phyloP scores from a whole-genome alignment of 2,797 vertebrate species.

The Nyctibius grandis region DNA sequence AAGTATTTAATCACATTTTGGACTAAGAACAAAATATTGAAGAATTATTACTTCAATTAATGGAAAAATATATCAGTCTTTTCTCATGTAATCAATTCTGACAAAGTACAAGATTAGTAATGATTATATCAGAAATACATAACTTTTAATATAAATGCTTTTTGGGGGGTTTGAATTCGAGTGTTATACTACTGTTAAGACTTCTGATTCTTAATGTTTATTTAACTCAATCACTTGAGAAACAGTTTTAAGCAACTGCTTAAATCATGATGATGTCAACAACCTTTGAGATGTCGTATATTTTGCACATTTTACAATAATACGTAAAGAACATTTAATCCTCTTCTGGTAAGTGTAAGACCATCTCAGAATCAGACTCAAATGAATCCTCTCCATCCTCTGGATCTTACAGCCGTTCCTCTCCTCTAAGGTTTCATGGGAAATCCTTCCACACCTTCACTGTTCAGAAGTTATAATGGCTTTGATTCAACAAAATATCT shows the following conservation, averaged over 20 bases:
- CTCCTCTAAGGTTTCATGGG: rapidly evolving
- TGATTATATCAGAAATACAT: not conserved
- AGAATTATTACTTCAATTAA: not conserved
- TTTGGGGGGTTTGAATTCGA: not conserved
- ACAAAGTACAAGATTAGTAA: not conserved
- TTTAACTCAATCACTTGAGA: not conserved
- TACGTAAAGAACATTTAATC: not conserved
- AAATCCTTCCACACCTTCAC: not conserved
- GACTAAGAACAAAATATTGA: not conserved
- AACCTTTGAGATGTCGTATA: not conserved
- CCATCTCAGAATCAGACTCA: not conserved
- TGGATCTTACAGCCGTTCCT: not conserved
- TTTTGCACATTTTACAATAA: not conserved
- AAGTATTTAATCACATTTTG: not conserved
- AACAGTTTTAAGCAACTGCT: not conserved
- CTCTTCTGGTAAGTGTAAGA: not conserved
- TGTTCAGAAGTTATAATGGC: not conserved
- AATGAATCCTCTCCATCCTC: not conserved
- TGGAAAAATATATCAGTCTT: not conserved
- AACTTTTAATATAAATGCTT: not conserved
- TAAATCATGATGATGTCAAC: not conserved
- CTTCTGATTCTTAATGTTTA: not conserved
- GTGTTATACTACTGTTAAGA: not conserved
- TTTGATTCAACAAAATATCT: not conserved
- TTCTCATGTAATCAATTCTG: not conserved